Evolutionary conservation across 2,888 invertebrate genomes (phyloP).

Genomic region (Lissonota sp.): DNA sequence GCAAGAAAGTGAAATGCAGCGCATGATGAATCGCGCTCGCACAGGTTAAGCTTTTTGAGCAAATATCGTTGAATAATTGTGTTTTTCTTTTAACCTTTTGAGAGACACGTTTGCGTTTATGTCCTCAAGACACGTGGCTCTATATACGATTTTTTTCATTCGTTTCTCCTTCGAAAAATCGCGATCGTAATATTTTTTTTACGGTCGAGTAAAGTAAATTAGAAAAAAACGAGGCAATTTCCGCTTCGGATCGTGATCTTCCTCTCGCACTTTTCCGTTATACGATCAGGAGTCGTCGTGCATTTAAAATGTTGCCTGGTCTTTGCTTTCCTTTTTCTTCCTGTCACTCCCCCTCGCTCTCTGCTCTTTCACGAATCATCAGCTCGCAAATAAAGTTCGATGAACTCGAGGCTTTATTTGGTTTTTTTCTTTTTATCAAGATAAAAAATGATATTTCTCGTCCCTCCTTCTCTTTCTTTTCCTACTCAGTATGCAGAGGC

Average conservation of each 20-base stretch:
- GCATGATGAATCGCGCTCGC: no score
- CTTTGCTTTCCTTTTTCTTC: no score
- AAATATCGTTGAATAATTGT: no score
- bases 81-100: no score
- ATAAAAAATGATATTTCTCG: no score
- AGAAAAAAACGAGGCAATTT: conserved; percentile 27
- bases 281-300: not conserved
- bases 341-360: no score
- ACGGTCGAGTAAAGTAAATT: conserved; percentile 28
- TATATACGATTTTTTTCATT: conserved; percentile 25
- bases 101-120: no score
- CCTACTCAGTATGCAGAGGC: no score
- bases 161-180: not conserved
- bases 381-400: not conserved
- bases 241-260: conserved; percentile 30
- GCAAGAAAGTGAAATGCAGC: not conserved
- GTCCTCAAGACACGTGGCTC: not conserved
- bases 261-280: not conserved
- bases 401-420: not conserved
- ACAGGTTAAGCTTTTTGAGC: no score
- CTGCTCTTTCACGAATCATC: no score
- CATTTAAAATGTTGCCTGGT: conserved; percentile 10
- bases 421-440: no score
- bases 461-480: no score
- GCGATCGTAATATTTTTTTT: conserved; percentile 26